Conservation (phyloP, 1,140 invertebrate species). For the Nephila pilipes region DNA sequence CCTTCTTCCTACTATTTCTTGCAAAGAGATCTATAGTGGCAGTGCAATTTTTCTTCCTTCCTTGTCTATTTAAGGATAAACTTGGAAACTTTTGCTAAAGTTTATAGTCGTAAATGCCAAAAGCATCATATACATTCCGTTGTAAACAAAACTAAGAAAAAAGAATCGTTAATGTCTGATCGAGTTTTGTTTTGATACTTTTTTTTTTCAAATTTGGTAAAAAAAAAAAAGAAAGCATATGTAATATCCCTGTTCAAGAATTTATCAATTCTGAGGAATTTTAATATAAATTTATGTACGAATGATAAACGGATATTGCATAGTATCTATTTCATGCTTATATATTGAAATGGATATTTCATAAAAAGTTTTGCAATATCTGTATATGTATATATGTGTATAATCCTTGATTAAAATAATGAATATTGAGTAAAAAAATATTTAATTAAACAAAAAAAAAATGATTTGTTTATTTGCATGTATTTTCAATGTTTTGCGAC, state of each 20-base stretch:
- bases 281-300: neutral
- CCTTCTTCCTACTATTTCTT: neutral
- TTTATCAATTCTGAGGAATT: neutral
- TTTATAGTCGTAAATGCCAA: constrained; percentile 52
- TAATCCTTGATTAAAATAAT: no score
- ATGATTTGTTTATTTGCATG: no score
- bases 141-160: neutral
- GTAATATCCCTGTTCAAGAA: neutral
- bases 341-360: no score
- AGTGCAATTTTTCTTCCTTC: neutral
- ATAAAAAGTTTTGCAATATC: no score
- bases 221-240: neutral
- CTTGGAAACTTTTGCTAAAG: neutral
- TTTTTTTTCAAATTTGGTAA: neutral
- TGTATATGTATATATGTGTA: no score
- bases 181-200: neutral
- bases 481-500: no score
- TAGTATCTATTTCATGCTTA: no score
- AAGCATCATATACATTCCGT: neutral
- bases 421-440: no score
- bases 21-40: neutral
- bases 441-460: no score
- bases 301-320: no score
- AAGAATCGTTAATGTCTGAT: neutral
- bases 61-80: constrained; percentile 45